Evolutionary conservation across 2,797 vertebrate genomes (phyloP), one percentile per base, ranked within the genome.

Genomic region (Phrynocephalus forsythii): DNA sequence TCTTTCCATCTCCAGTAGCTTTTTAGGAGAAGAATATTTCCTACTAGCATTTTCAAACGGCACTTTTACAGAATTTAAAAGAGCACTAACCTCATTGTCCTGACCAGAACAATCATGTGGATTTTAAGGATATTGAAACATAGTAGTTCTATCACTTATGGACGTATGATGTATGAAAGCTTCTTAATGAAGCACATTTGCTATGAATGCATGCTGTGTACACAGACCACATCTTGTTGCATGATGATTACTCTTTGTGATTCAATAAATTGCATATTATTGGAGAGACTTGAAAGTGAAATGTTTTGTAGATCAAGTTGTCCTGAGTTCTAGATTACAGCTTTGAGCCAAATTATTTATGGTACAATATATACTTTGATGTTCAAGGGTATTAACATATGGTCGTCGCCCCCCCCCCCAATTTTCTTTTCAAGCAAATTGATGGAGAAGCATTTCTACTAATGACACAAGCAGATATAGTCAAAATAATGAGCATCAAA

Each of bases 401-500:
- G 38, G 38, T 44, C 38, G 4, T 44, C 38, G 38, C 56, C 56
- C 56, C 56, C 56, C 18, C 18, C 86, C 85, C 88, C 2, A 91
- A 86, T 88, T 86, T 88, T 89, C 6, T 86, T 92, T 92, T 88
- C 69, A 84, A 98, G 98, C 97, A 98, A 97, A 98, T 98, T 85
- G 97, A 98, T 71, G 98, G 97, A 87, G 97, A 98, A 96, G 97
- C 97, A 28, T 98, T 98, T 95, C 96, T 98, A 89, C 97, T 98
- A 90, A 97, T 98, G 96, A 98, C 97, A 52, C 97, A 98, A 93
- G 96, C 97, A 87, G 97, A 98, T 96, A 97, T 98, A 96, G 97
- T 98, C 82, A 98, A 97, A 96, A 98, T 98, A 92, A 97, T 98
- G 97, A 97, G 97, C 95, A 98, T 98, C 94, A 98, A 98, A 93